phyloP scores from a whole-genome alignment of 2,113 vertebrate species.

The Anhinga anhinga region DNA sequence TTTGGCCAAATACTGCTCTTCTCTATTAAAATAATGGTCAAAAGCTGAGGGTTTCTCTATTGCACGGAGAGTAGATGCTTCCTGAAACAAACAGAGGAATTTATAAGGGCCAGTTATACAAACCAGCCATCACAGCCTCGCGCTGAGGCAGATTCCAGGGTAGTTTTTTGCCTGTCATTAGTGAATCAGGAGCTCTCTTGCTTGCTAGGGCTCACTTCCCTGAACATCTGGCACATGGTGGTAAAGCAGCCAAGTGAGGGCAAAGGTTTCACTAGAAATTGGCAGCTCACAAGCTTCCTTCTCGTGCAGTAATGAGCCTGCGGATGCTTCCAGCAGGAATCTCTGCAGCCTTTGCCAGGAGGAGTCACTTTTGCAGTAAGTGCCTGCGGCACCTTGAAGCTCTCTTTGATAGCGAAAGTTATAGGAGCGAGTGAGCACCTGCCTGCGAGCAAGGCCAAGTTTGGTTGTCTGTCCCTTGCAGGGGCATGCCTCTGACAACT shows the following conservation, averaged over 20 bases:
- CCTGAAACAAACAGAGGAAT: background rate
- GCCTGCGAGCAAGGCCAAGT: slow-evolving; percentile 12
- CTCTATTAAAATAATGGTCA: background rate
- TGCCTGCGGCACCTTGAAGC: background rate
- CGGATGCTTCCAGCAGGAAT: background rate
- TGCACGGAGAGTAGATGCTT: background rate
- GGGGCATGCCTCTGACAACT: background rate
- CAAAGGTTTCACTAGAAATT: slow-evolving; percentile 49
- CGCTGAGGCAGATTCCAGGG: background rate
- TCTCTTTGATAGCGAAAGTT: slow-evolving; percentile 35
- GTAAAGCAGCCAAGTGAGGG: slow-evolving; percentile 52
- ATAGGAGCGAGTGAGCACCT: slow-evolving; percentile 41
- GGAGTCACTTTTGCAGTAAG: slow-evolving; percentile 1
- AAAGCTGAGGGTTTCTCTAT: background rate
- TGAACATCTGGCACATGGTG: slow-evolving; percentile 23
- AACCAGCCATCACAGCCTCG: background rate
- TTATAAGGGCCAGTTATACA: background rate
- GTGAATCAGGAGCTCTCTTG: slow-evolving; percentile 1
- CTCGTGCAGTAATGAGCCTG: slow-evolving; percentile 16
- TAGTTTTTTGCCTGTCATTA: background rate
- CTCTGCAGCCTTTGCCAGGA: slow-evolving; percentile 37
- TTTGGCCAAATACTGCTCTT: background rate
- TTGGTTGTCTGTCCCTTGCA: background rate
- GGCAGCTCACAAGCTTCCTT: slow-evolving; percentile 32
- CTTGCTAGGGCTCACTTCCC: slow-evolving; percentile 21